Conservation (phyloP, 1,140 invertebrate species). For the Caenorhabditis briggsae region DNA sequence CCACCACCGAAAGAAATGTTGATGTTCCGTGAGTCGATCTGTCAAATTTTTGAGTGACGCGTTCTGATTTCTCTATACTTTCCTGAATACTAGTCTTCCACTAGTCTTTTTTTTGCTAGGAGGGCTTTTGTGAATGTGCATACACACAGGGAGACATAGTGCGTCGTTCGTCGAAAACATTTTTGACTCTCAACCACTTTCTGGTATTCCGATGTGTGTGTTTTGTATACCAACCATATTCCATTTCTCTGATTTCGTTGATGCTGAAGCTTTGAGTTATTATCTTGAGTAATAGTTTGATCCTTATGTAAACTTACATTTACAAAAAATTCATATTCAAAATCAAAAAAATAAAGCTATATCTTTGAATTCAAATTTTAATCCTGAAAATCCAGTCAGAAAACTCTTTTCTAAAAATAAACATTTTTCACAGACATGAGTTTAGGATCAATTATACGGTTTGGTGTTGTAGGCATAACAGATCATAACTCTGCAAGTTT, state of each 20-base stretch:
- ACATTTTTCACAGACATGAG: no score
- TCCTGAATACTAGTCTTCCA: background rate
- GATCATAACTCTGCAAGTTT: no score
- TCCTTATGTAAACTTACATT: no score
- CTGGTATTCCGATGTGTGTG: background rate
- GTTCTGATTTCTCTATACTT: constrained; percentile 45
- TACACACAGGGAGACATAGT: background rate
- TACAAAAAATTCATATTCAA: no score
- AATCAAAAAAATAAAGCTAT: no score
- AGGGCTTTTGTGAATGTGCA: constrained; percentile 12
- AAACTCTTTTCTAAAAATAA: no score
- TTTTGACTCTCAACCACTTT: background rate
- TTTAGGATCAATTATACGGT: no score
- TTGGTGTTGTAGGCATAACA: no score
- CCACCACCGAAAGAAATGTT: constrained; percentile 10
- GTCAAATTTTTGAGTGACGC: constrained; percentile 52
- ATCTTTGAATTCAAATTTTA: no score
- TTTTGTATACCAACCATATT: background rate
- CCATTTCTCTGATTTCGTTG: background rate
- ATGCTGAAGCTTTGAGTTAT: no score
- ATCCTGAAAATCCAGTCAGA: no score
- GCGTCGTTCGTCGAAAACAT: constrained; percentile 35
- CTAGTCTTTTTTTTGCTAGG: background rate
- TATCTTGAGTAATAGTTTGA: no score
- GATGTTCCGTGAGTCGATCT: constrained; percentile 48